Evolutionary conservation across 1,140 invertebrate genomes (phyloP).

Genomic region (Akabosia matsudoensis): DNA sequence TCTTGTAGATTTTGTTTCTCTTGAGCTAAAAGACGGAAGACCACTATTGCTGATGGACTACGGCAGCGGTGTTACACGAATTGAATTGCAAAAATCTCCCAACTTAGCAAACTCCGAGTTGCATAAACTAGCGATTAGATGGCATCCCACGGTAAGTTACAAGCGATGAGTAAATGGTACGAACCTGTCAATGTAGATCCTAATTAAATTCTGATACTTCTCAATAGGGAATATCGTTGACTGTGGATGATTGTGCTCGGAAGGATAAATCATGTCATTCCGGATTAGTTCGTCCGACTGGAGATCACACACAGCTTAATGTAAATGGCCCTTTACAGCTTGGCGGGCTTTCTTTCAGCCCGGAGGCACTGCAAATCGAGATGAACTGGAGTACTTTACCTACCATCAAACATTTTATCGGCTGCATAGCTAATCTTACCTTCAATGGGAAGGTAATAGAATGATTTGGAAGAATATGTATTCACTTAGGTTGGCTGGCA

Average conservation of each 20-base stretch:
- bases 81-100: constrained; percentile 68
- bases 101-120: constrained; percentile 71
- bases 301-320: constrained; percentile 70
- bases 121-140: constrained; percentile 77
- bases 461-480: too few relatives aligned
- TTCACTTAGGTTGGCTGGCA: too few relatives aligned
- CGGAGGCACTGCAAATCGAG: constrained; percentile 57
- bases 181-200: not conserved
- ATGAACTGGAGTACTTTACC: constrained; percentile 64
- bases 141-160: constrained; percentile 60
- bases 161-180: not conserved
- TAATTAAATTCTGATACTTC: constrained; percentile 17
- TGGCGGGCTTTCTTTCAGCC: constrained; percentile 69
- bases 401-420: constrained; percentile 65
- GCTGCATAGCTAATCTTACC: constrained; percentile 82
- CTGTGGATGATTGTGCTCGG: constrained; percentile 42
- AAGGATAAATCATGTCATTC: constrained; percentile 35
- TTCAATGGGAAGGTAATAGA: constrained; percentile 69
- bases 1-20: constrained; percentile 78
- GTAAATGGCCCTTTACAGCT: constrained; percentile 84
- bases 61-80: constrained; percentile 71
- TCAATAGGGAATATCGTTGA: constrained; percentile 40
- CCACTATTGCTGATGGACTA: constrained; percentile 83
- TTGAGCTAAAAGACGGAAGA: constrained; percentile 81
- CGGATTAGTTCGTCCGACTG: constrained; percentile 59